Conservation (phyloP, 2,113 vertebrate genomes). For the Elanus axillaris region DNA sequence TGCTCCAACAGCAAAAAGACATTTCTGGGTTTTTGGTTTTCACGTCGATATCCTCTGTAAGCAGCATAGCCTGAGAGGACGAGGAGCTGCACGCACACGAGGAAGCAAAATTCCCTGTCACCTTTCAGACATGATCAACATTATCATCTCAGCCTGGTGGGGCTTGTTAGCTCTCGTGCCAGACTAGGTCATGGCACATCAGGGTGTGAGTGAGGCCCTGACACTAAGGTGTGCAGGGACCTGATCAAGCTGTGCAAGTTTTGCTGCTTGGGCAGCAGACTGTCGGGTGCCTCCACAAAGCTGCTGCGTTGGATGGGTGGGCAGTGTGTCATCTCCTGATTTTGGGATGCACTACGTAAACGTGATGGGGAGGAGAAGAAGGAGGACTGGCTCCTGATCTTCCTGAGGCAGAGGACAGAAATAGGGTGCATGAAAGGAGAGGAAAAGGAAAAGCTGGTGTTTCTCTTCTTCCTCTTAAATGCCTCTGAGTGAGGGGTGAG, state of each 20-base stretch:
- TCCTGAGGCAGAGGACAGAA: not conserved
- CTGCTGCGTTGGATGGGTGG: not conserved
- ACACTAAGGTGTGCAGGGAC: not conserved
- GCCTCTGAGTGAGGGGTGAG: not conserved
- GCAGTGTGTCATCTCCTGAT: not conserved
- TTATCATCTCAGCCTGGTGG: not conserved
- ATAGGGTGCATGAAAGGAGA: not conserved
- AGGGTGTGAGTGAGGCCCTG: not conserved
- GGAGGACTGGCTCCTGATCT: not conserved
- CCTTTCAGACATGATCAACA: not conserved
- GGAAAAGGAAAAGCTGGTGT: not conserved
- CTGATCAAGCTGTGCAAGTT: not conserved
- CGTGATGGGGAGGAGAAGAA: not conserved
- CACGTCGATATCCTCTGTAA: accelerated
- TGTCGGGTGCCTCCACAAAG: not conserved
- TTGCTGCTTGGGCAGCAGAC: not conserved
- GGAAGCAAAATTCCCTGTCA: not conserved
- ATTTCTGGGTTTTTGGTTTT: not conserved
- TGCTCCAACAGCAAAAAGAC: not conserved
- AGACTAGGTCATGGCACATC: accelerated
- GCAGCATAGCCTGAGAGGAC: not conserved
- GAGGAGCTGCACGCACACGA: not conserved
- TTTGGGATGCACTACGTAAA: not conserved
- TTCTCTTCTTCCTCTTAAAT: not conserved
- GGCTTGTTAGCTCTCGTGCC: not conserved